Evolutionary conservation across 2,888 invertebrate species (phyloP).

Genomic region (Byasa hedistus): DNA sequence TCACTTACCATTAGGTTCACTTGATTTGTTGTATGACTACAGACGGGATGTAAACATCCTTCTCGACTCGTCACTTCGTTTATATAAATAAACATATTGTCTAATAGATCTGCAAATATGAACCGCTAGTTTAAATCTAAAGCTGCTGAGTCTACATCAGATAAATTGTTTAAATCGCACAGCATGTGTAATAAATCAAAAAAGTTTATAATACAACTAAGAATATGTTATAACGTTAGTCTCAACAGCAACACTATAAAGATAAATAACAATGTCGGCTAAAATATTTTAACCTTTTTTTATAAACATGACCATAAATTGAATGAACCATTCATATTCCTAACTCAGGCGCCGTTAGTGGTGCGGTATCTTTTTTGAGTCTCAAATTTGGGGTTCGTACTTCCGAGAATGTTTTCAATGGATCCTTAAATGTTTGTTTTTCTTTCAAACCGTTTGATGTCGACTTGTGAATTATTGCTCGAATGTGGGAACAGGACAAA

Average conservation of each 20-base stretch:
- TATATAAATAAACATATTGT: not conserved
- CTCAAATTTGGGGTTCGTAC: conserved; percentile 37
- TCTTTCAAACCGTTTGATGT: conserved; percentile 29
- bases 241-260: not conserved
- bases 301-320: conserved; percentile 29
- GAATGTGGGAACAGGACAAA: conserved; percentile 21
- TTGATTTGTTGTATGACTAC: too few relatives aligned
- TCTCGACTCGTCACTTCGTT: not conserved
- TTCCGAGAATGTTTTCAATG: conserved; percentile 48
- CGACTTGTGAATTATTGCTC: conserved; percentile 16
- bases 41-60: too few relatives aligned
- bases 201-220: not conserved
- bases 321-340: conserved; percentile 39
- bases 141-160: not conserved
- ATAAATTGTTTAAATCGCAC: not conserved
- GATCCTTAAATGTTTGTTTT: conserved; percentile 31
- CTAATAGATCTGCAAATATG: not conserved
- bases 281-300: conserved; percentile 25
- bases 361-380: conserved; percentile 26
- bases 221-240: not conserved
- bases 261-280: not conserved
- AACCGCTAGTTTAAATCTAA: not conserved
- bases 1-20: too few relatives aligned
- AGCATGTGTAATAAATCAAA: not conserved
- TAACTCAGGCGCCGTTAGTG: conserved; percentile 31